Evolutionary conservation across 2,113 vertebrate genomes (phyloP).

Genomic region (Uria aalge): DNA sequence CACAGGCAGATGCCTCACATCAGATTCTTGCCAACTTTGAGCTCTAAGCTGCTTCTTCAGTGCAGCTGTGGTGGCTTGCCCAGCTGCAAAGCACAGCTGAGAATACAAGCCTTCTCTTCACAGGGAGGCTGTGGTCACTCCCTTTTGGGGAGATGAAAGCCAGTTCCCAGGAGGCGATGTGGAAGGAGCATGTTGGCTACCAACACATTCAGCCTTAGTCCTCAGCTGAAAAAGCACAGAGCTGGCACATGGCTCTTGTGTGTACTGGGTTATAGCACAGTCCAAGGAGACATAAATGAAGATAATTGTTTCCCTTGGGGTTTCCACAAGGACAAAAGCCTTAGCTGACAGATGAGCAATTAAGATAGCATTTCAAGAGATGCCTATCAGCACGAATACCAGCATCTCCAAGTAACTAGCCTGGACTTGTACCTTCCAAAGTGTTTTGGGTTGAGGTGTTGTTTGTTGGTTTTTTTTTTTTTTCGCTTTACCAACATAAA

Average conservation of each 20-base stretch:
- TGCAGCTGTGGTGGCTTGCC: not conserved
- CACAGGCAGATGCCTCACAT: not conserved
- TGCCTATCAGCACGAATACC: not conserved
- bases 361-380: not conserved
- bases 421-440: not conserved
- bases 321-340: not conserved
- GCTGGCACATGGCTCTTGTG: not conserved
- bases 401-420: not conserved
- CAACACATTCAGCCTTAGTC: not conserved
- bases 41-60: not conserved
- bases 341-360: not conserved
- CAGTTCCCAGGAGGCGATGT: not conserved
- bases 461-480: too few relatives aligned
- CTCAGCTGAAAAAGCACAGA: not conserved
- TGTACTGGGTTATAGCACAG: fast-evolving
- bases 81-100: not conserved
- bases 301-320: not conserved
- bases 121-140: not conserved
- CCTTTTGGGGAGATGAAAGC: not conserved
- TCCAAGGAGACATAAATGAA: not conserved
- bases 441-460: too few relatives aligned
- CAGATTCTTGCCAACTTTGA: not conserved
- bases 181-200: not conserved
- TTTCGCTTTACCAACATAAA: not conserved
- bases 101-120: not conserved